Evolutionary conservation across 1,140 invertebrate genomes (phyloP), one percentile per base, ranked within the genome.

Genomic region (Drosophila ambigua): DNA sequence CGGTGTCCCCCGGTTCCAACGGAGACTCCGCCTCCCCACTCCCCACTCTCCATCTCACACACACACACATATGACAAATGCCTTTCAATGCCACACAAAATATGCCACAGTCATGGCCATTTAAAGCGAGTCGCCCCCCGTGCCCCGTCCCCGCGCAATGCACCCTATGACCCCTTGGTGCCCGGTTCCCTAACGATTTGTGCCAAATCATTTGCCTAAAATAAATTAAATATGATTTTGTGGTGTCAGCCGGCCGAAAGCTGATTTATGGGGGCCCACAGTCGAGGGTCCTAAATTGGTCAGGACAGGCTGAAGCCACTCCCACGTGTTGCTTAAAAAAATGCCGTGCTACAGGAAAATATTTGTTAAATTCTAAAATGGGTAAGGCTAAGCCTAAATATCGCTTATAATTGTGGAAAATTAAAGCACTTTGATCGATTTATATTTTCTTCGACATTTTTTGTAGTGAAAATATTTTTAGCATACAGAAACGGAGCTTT

Each of bases 51-150:
- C 13, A 41, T 23, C 39, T 15, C 45, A 13, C 7, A 2, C 20
- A 20, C 16, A 2, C 39, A 39, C n/a, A 26, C 57, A 48, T 67
- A 78, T 85, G 81, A 85, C 82, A 85, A 85, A 85, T 87, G 78
- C 66, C 75, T 75, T 87, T 72, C 62, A 66, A 62, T 76, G 66
- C 65, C 45, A 61, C 39, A 28, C 52, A 28, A 59, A 75, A 69
- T 84, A 52, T 71, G 52, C 67, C 67, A 77, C 78, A 87, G 82
- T 85, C 81, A 85, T 67, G 65, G 74, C 67, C 78, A 85, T 85
- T 85, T 85, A 85, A 85, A 82, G 83, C 72, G 72, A 68, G 20
- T 58, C 68, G 52, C 74, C 45, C 28, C 26, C 43, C 60, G 16
- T 16, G 16, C 26, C 35, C 60, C 20, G 20, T 20, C 20, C 20